Percentiles rank a stretch among this genome's conserved stretches.
Conservation (phyloP, 1,140 invertebrate genomes). For the Cydia amplana region DNA sequence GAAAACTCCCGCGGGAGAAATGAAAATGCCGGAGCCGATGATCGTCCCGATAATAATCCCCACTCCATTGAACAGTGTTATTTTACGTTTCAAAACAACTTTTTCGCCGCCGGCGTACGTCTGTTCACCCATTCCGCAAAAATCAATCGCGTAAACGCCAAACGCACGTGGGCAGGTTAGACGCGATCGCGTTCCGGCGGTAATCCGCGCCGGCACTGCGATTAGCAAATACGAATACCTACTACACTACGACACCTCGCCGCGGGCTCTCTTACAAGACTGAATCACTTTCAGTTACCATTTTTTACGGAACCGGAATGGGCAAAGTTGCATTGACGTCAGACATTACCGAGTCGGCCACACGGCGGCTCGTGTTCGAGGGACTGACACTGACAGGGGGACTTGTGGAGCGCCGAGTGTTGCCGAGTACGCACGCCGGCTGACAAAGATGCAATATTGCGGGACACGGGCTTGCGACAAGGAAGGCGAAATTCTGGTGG, state of each 20-base stretch:
- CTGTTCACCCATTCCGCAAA: conserved; percentile 76
- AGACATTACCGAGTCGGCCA: conserved; percentile 46
- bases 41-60: conserved; percentile 92
- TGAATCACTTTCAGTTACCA: conserved; percentile 69
- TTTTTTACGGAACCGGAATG: conserved; percentile 69
- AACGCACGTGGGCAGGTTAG: conserved; percentile 59
- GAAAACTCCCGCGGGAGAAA: conserved; percentile 88
- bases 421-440: neutral
- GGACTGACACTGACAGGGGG: conserved; percentile 18
- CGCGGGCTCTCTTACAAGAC: conserved; percentile 54
- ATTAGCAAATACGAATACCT: neutral
- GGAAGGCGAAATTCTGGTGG: neutral
- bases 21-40: conserved; percentile 91
- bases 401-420: conserved; percentile 26
- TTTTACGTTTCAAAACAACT: conserved; percentile 88
- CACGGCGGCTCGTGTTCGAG: conserved; percentile 43
- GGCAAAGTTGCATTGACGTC: conserved; percentile 54
- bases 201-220: conserved; percentile 12
- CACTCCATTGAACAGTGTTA: conserved; percentile 92
- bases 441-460: neutral
- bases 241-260: conserved; percentile 35
- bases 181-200: conserved; percentile 36
- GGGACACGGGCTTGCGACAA: neutral
- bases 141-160: conserved; percentile 68
- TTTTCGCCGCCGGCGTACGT: conserved; percentile 71